phyloP scores from a whole-genome alignment of 53 echinoderm and acorn worm genomes.

The Echinarachnius parma region DNA sequence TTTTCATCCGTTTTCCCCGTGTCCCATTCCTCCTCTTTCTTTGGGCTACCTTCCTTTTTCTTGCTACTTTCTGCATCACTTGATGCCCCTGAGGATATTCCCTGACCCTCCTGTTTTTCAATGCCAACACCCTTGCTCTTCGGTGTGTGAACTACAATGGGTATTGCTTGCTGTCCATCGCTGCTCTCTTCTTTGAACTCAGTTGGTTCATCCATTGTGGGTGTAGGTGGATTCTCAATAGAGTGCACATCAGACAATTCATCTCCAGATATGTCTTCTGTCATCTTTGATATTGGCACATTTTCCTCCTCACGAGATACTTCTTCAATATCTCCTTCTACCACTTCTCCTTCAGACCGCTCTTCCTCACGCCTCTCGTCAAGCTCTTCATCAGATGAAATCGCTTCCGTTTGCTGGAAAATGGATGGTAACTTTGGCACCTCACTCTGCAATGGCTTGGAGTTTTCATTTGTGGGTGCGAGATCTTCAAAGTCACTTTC shows the following conservation, averaged over 20 bases:
- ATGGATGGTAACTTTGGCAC: constrained; percentile 9
- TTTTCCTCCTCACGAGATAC: background rate
- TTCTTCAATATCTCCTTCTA: constrained; percentile 19
- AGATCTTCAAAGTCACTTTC: constrained; percentile 21
- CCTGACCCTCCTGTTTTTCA: background rate
- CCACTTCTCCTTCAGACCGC: constrained; percentile 30
- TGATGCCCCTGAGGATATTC: background rate
- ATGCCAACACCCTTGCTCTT: background rate
- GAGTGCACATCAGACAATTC: constrained; percentile 15
- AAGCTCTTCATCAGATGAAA: constrained; percentile 38
- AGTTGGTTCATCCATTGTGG: constrained; percentile 54
- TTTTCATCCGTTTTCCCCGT: background rate
- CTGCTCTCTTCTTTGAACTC: constrained; percentile 24
- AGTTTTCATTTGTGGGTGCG: background rate
- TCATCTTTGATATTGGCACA: constrained; percentile 6
- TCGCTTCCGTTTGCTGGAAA: constrained; percentile 35
- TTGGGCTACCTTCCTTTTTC: constrained; percentile 10
- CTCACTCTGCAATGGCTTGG: too few relatives aligned
- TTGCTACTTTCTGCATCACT: constrained; percentile 25
- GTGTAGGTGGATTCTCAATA: constrained; percentile 38
- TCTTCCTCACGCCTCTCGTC: constrained; percentile 5
- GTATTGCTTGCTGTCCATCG: constrained; percentile 52
- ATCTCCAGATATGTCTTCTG: constrained; percentile 34
- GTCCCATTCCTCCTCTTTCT: too few relatives aligned
- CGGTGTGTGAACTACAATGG: constrained; percentile 62